Evolutionary conservation across 2,888 invertebrate species (phyloP), one percentile per base, ranked within the genome.

Genomic region (Ypsolopha scabrella): DNA sequence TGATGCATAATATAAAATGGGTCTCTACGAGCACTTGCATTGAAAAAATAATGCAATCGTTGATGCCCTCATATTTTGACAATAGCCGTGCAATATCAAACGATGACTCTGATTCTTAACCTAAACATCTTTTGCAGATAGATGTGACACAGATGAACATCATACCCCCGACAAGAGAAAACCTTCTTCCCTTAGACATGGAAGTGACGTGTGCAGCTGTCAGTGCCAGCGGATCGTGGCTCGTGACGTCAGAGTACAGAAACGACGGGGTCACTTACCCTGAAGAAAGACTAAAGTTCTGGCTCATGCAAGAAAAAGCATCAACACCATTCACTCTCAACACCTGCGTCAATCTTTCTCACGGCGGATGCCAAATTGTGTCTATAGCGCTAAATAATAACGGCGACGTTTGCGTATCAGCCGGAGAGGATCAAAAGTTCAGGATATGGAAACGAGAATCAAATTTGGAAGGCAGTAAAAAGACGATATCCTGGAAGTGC

Each of bases 221-320:
- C 34, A 79, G 75, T 52, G 75, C 72, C 0, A 67, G 77, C 41
- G 80, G 83, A 0, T 57, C 60, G 0, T 85, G 81, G 80, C 73
- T 86, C 0, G 81, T 77, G 45, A 87, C 85, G 0, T 85, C 85
- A 0, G 83, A 86, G 54, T 86, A 83, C 58, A 68, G 85, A 53
- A 76, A 81, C 54, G 85, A 86, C 35, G 80, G 80, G n/a, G 56
- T 69, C 41, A 70, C 63, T 38, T 83, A 79, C 56, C 80, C 85
- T 0, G 85, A 86, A 54, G 86, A 86, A 54, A 74, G 72, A 55
- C 70, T 86, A 1, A 86, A 86, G 55, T 86, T 86, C 64, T 86
- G 85, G 83, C 47, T 56, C 0, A 54, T 67, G 9, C 62, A 68
- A 39, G 55, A 55, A n/a, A 68, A 69, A 36, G 63, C 53, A 8